Percentiles rank a stretch among this genome's conserved stretches.
Conservation (phyloP, 2,888 invertebrate genomes). For the Melanophora roralis region DNA sequence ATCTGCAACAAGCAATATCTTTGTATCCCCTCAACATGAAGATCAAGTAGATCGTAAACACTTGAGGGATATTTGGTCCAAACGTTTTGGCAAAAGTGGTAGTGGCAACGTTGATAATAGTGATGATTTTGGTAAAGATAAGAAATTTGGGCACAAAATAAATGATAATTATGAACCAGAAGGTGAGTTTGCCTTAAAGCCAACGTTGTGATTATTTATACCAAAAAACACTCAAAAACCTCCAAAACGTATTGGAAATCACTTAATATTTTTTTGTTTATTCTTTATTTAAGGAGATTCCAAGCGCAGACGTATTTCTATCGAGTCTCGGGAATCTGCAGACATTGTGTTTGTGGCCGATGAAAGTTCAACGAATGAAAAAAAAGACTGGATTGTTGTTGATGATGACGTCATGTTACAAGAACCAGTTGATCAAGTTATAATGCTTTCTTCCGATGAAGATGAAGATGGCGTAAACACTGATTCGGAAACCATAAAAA, state of each 20-base stretch:
- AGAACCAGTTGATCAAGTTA: slow-evolving; percentile 61
- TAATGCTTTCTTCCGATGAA: slow-evolving; percentile 69
- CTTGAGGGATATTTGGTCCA: slow-evolving; percentile 71
- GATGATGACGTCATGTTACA: slow-evolving; percentile 73
- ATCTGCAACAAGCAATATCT: neutral
- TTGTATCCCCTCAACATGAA: slow-evolving; percentile 7
- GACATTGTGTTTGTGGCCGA: slow-evolving; percentile 49
- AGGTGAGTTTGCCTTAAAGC: slow-evolving; percentile 57
- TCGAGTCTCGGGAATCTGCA: neutral
- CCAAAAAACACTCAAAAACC: neutral
- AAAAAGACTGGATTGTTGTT: slow-evolving; percentile 65
- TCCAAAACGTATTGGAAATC: neutral
- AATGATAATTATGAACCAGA: slow-evolving; percentile 11
- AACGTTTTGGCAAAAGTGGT: slow-evolving; percentile 66
- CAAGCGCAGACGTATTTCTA: slow-evolving; percentile 68
- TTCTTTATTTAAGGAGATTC: slow-evolving; percentile 52
- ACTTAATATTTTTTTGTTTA: neutral
- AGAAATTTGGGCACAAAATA: slow-evolving; percentile 19
- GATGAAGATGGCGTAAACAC: slow-evolving; percentile 56
- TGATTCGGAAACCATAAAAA: slow-evolving; percentile 13
- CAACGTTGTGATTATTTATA: slow-evolving; percentile 27
- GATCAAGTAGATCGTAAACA: slow-evolving; percentile 65
- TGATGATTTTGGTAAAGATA: neutral
- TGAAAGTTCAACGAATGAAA: slow-evolving; percentile 48
- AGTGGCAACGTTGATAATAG: neutral